Evolutionary conservation across 1,140 invertebrate species (phyloP), one percentile per base, ranked within the genome.

Genomic region (Heliconius melpomene): DNA sequence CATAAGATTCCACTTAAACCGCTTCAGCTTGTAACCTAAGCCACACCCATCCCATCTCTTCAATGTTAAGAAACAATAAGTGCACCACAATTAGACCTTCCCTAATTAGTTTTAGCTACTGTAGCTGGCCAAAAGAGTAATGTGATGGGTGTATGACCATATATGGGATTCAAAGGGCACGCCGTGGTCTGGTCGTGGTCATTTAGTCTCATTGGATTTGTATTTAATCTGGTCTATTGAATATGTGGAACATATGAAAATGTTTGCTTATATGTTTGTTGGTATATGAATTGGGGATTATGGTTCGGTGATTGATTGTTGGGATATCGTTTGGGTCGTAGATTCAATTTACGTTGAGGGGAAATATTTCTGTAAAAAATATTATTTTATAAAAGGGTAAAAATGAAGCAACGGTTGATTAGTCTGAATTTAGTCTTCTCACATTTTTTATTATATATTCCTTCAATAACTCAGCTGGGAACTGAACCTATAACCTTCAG

Each of bases 51-150:
- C 72, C 50, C 75, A 52, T 75, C 57, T 52, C 50, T 73, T 72
- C 77, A 75, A 60, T 57, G 80, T 82, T 82, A 75, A 74, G 38
- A 54, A 66, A 66, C 60, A 66, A 66, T 66, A 66, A 66, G 60
- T 66, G 60, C 23, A 66, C 60, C 23, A 82, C 80, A 82, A 82
- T 82, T 82, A 82, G 70, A 52, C 50, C 26, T 72, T 70, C 66
- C 80, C 80, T 82, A 82, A 82, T 82, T 82, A 82, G 77, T 82
- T 81, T 78, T 66, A 82, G 74, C 74, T 82, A 78, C 80, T 60
- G 80, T 76, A 79, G 80, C 76, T 23, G 32, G 66, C 76, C 13
- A 36, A 40, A 81, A 80, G 74, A 80, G 79, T 80, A 76, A 80
- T 80, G 74, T 26, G 57, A 75, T 38, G 18, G 32, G 38, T 77